These are phyloP conservation scores for Argentina silus DNA, from an alignment of 2,797 vertebrate species.

Conservation along the genomic window DNA sequence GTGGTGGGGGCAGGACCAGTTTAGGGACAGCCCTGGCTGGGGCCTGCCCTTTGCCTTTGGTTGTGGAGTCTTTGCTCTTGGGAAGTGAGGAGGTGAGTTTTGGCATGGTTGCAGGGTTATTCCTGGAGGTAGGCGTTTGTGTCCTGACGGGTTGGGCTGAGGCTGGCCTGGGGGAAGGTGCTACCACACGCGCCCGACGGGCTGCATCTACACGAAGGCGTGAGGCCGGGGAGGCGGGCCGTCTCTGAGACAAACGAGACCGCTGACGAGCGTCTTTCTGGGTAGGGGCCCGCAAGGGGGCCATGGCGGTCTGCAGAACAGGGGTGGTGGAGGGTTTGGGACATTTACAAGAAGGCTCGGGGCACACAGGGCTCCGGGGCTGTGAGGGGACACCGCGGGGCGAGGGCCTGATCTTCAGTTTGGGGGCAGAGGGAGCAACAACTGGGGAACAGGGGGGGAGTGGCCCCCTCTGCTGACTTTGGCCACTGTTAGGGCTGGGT, in stretches of 20 bases:
- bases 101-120: constrained; percentile 34
- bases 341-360: constrained; percentile 75
- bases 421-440: constrained; percentile 32
- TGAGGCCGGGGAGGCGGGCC: constrained; percentile 67
- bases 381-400: constrained; percentile 49
- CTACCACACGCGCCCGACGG: constrained; percentile 42
- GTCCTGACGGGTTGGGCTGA: constrained; percentile 29
- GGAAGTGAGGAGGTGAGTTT: constrained; percentile 33
- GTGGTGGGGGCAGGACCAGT: constrained; percentile 10
- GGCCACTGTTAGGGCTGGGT: constrained; percentile 22
- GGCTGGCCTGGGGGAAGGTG: neutral
- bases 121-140: constrained; percentile 48
- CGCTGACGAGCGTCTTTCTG: constrained; percentile 57
- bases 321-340: constrained; percentile 50
- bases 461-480: constrained; percentile 42
- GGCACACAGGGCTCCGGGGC: constrained; percentile 76
- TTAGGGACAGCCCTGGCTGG: constrained; percentile 34
- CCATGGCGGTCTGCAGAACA: constrained; percentile 55
- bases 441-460: constrained; percentile 45
- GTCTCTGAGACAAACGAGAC: constrained; percentile 64
- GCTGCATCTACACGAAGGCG: constrained; percentile 63
- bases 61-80: constrained; percentile 44
- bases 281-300: constrained; percentile 18
- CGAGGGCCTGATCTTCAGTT: constrained; percentile 57
- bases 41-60: constrained; percentile 50